Conservation (phyloP, 2,888 invertebrate genomes). For the Apoderus coryli region DNA sequence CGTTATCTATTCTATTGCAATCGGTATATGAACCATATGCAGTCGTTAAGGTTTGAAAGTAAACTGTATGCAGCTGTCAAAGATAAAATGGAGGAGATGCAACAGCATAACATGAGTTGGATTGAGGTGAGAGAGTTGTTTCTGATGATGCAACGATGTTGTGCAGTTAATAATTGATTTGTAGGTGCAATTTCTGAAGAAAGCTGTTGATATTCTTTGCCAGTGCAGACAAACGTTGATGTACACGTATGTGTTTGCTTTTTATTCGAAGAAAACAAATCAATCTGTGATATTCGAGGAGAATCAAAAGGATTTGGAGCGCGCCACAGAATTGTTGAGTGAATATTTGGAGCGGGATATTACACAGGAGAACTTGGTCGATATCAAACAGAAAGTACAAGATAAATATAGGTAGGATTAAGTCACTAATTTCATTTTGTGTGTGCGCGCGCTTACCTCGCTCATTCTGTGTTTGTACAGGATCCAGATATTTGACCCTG, state of each 20-base stretch:
- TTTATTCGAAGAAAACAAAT: constrained; percentile 95
- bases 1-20: constrained; percentile 97
- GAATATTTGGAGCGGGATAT: constrained; percentile 97
- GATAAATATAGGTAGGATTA: constrained; percentile 97
- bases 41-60: constrained; percentile 94
- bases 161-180: too few species aligned
- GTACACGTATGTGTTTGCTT: constrained; percentile 99
- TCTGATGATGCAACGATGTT: too few species aligned
- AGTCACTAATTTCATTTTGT: too few species aligned
- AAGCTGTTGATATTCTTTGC: constrained; percentile 94
- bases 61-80: constrained; percentile 93
- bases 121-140: too few species aligned
- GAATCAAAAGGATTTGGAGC: constrained; percentile 96
- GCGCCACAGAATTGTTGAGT: constrained; percentile 94
- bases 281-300: constrained; percentile 98
- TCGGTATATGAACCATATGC: constrained; percentile 97
- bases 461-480: too few species aligned
- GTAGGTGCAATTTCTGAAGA: constrained; percentile 97
- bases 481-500: too few species aligned
- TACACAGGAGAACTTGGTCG: constrained; percentile 90
- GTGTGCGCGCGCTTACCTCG: too few species aligned
- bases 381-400: constrained; percentile 98
- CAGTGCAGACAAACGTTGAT: constrained; percentile 95
- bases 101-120: constrained; percentile 99
- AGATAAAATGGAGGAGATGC: constrained; percentile 99